phyloP scores from a whole-genome alignment of 2,888 invertebrate species.

The Lacanobia oleracea region DNA sequence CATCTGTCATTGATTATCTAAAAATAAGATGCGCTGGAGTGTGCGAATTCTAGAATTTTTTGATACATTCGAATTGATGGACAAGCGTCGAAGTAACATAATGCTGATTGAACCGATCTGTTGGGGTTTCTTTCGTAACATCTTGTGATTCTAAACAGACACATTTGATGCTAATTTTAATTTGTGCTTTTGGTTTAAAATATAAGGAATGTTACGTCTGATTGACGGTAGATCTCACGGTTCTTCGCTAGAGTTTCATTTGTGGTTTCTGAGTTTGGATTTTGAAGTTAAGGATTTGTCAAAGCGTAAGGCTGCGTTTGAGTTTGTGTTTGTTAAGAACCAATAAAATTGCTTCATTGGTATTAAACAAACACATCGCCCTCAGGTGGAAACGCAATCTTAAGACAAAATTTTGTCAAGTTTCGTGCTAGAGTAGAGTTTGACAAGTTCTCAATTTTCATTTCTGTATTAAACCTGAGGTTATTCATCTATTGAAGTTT shows the following conservation, averaged over 20 bases:
- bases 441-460: not conserved
- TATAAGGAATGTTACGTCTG: slow-evolving; percentile 18
- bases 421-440: not conserved
- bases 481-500: not conserved
- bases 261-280: not conserved
- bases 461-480: not conserved
- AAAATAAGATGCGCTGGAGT: slow-evolving; percentile 71
- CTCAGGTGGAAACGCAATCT: too few species aligned
- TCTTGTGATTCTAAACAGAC: slow-evolving; percentile 47
- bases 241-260: not conserved
- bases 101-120: slow-evolving; percentile 43
- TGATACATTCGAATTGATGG: slow-evolving; percentile 58
- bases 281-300: not conserved
- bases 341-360: too few species aligned
- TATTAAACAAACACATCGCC: too few species aligned
- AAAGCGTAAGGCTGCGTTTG: too few species aligned
- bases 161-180: slow-evolving; percentile 31
- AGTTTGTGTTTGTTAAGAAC: too few species aligned
- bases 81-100: slow-evolving; percentile 27
- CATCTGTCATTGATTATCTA: slow-evolving; percentile 75
- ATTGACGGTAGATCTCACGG: slow-evolving; percentile 5
- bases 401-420: too few species aligned
- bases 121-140: slow-evolving; percentile 27
- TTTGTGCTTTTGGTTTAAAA: slow-evolving; percentile 23
- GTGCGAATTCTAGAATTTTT: slow-evolving; percentile 66